Evolutionary conservation across 1,140 invertebrate genomes (phyloP).

Genomic region (Amyelois transitella): DNA sequence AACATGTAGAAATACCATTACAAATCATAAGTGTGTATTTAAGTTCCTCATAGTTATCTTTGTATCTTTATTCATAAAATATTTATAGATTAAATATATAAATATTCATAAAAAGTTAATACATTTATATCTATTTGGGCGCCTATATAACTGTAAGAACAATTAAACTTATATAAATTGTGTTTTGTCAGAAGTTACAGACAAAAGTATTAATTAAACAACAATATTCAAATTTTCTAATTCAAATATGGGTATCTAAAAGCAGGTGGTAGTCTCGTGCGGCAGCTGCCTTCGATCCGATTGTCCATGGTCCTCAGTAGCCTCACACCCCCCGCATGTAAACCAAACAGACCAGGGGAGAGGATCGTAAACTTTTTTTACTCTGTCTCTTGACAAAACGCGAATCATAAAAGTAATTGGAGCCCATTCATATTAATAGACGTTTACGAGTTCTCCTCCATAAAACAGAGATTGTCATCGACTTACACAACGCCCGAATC

Average conservation of each 20-base stretch:
- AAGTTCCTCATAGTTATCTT: too few species aligned
- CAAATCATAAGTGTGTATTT: neutral
- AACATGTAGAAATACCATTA: neutral
- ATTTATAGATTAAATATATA: too few species aligned
- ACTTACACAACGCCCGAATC: conserved; percentile 45
- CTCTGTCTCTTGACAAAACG: conserved; percentile 63
- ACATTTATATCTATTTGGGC: too few species aligned
- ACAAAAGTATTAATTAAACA: neutral
- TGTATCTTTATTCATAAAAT: too few species aligned
- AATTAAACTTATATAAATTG: neutral
- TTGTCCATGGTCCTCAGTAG: conserved; percentile 38
- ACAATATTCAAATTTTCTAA: neutral
- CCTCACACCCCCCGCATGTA: conserved; percentile 40
- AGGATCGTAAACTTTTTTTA: conserved; percentile 68
- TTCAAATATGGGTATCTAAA: neutral
- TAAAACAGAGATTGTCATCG: conserved; percentile 72
- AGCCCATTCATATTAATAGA: conserved; percentile 74
- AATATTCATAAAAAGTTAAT: too few species aligned
- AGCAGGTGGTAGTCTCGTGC: conserved; percentile 27
- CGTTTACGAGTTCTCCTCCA: conserved; percentile 66
- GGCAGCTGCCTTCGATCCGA: conserved; percentile 44
- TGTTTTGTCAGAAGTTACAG: neutral
- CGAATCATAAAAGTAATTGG: conserved; percentile 73
- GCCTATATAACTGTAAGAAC: too few species aligned
- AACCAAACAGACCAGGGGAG: conserved; percentile 54